These are phyloP conservation scores for Aptenodytes patagonicus DNA, from an alignment of 2,113 vertebrate genomes.

Conservation along the genomic window DNA sequence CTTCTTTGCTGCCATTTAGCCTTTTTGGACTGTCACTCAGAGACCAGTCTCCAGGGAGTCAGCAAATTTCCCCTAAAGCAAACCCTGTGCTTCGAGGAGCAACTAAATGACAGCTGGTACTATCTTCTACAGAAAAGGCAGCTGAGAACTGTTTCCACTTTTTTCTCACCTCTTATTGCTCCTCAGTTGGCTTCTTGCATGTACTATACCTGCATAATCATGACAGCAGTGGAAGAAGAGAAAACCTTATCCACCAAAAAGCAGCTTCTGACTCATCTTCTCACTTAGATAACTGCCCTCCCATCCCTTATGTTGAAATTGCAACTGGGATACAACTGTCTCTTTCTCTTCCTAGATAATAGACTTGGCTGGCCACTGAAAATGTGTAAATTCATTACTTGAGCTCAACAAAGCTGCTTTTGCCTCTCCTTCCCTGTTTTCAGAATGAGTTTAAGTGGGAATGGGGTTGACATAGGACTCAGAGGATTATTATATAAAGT, in stretches of 20 bases:
- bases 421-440: not conserved
- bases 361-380: not conserved
- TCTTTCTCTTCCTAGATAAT: not conserved
- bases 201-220: not conserved
- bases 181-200: fast-evolving
- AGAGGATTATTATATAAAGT: not conserved
- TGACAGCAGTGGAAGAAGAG: not conserved
- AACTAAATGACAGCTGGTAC: not conserved
- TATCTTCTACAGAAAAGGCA: not conserved
- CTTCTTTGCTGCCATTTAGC: not conserved
- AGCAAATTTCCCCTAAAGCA: not conserved
- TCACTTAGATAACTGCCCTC: not conserved
- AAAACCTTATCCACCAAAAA: not conserved
- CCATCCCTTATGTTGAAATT: not conserved
- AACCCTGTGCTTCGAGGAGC: not conserved
- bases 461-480: not conserved
- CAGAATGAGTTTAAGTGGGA: not conserved
- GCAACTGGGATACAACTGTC: not conserved
- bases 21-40: not conserved
- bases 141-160: not conserved
- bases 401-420: not conserved
- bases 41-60: not conserved
- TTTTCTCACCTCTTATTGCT: not conserved
- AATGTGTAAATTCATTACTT: not conserved
- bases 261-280: not conserved